These are phyloP conservation scores for Alaudala cheleensis DNA, from an alignment of 2,113 vertebrate genomes.

Conservation along the genomic window DNA sequence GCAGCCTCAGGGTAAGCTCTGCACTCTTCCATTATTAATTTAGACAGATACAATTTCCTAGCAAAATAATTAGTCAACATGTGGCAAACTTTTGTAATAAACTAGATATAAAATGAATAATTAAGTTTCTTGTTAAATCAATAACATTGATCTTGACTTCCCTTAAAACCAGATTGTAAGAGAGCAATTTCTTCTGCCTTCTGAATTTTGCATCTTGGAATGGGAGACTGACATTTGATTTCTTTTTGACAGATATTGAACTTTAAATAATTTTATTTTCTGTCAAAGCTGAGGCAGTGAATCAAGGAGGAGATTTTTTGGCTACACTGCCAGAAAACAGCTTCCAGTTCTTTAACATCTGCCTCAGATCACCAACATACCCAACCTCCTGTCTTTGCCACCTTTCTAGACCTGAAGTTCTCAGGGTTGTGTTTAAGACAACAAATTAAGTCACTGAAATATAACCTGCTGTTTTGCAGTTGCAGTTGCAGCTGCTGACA, in stretches of 20 bases:
- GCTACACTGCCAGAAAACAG: background rate
- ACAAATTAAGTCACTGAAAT: constrained; percentile 56
- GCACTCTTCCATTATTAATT: constrained; percentile 69
- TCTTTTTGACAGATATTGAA: constrained; percentile 52
- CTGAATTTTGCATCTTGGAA: constrained; percentile 36
- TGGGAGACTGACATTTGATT: constrained; percentile 50
- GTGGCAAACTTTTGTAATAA: constrained; percentile 71
- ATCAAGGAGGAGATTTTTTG: constrained; percentile 7
- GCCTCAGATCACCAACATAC: background rate
- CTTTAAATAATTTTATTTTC: constrained; percentile 43
- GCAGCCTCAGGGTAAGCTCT: constrained; percentile 68
- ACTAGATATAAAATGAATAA: constrained; percentile 77
- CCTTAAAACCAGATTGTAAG: constrained; percentile 67
- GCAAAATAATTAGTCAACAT: constrained; percentile 73
- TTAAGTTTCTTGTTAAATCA: constrained; percentile 69
- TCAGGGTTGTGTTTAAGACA: constrained; percentile 33
- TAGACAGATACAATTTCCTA: constrained; percentile 63
- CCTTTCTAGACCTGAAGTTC: background rate
- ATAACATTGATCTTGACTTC: constrained; percentile 69
- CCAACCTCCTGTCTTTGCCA: background rate
- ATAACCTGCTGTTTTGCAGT: constrained; percentile 38
- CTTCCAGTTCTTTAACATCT: background rate
- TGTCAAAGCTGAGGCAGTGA: background rate
- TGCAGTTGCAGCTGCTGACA: constrained; percentile 29
- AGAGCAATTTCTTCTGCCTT: constrained; percentile 60